Evolutionary conservation across 1,140 invertebrate genomes (phyloP), one percentile per base, ranked within the genome.

Genomic region (Conus ventricosus): DNA sequence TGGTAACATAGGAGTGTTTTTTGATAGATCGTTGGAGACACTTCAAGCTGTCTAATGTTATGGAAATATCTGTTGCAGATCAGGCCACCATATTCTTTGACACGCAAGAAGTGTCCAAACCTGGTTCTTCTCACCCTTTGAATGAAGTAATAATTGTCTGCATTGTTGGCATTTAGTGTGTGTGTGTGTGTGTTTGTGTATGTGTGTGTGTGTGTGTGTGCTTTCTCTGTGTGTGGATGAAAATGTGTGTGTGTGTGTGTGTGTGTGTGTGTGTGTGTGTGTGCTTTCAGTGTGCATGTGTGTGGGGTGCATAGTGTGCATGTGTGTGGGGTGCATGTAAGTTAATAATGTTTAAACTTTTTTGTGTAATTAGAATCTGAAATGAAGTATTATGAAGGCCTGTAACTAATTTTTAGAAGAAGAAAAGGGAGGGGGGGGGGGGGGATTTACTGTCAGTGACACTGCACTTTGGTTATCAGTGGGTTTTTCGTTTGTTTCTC

Each of bases 21-120:
- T 63, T 63, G 17, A 13, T 20, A 20, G 11, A 63, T 63, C 17
- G 60, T 63, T 63, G 60, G 17, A 63, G 17, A 1, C 17, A 63
- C 17, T 20, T 63, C 60, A 63, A 63, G 17, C 60, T 63, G 10
- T 63, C 60, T 63, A 63, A 13, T 63, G 60, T 39, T 39, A 39
- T 39, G 39, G 39, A 39, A 39, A 39, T 39, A 3, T 39, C 39
- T n/a, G 88, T 94, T 94, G 85, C 94, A 95, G 97, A 97, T 93
- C 96, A 96, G 89, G 95, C 97, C 86, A 97, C 98, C 60, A 97
- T 98, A 93, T 97, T 97, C 94, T 99, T 98, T 95, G 96, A 97
- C 92, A 97, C 97, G n/a, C 97, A 97, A 89, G 97, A 98, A 95
- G 97, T 98, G 87, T 98, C 97, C 17, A 98, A 98, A 95, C 97